Evolutionary conservation across 2,113 vertebrate genomes (phyloP).

Genomic region (Syrmaticus mikado): DNA sequence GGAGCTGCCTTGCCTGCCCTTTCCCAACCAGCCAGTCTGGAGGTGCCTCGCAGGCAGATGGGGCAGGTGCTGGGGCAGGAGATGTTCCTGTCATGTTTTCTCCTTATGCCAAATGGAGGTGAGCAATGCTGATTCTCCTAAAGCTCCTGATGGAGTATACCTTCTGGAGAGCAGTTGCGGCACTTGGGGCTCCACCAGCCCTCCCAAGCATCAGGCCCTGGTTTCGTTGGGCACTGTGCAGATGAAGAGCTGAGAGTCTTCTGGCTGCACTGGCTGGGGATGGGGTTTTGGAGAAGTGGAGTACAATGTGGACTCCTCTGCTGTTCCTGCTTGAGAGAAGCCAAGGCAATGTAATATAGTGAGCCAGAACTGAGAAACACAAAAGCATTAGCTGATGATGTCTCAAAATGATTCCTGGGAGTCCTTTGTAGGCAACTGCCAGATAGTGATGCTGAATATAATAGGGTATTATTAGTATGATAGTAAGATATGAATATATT

Average conservation of each 20-base stretch:
- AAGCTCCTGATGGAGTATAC: not conserved
- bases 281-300: not conserved
- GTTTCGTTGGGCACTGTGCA: rapidly evolving
- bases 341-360: not conserved
- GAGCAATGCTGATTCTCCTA: rapidly evolving
- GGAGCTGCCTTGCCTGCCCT: not conserved
- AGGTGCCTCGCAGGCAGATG: not conserved
- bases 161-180: not conserved
- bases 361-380: not conserved
- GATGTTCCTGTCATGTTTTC: not conserved
- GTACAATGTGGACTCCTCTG: not conserved
- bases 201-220: not conserved
- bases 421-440: not conserved
- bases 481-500: not conserved
- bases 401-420: not conserved
- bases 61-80: not conserved
- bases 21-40: not conserved
- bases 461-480: not conserved
- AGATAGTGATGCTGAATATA: not conserved
- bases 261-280: not conserved
- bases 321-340: not conserved
- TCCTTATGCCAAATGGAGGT: not conserved
- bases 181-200: not conserved
- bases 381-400: not conserved
- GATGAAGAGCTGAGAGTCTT: not conserved